Base-by-base conservation (phyloP, 2,888 invertebrate species). In the Chrysopilus asiliformis region DNA sequence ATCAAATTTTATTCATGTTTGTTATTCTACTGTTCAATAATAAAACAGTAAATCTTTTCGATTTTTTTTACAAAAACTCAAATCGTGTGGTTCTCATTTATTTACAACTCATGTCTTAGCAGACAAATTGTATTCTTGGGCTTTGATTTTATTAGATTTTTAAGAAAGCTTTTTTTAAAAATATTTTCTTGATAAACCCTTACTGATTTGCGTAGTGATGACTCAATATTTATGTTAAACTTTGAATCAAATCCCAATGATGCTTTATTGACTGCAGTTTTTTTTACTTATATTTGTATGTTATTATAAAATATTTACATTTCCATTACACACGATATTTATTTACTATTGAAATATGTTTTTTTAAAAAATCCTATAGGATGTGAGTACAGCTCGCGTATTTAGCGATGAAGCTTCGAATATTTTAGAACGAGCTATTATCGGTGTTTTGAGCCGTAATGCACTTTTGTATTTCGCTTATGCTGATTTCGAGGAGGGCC, bases 401-500 rank as follows among this genome's bases (percentile, higher is more conserved):
- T 91, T 94, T 63, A 86, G 84, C 32, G 94, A 95, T 57, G 94
- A 97, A 58, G 93, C 93, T 14, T 86, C 89, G 1, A 83, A 82
- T 22, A 86, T 99, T 55, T 90, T 91, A 57, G 97, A 98, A 57
- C 70, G 95, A 20, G 95, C 97, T 0, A 93, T 91, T 2, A 78
- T 74, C 37, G 82, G 89, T 0, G 74, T 94, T 0, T 69, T 98
- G 38, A 86, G 85, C 42, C 84, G 84, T 43, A 95, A 91, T 56
- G 86, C 91, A 62, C 65, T 99, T 32, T 62, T 99, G 14, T 94
- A 97, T 61, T 99, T 98, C 66, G 94, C 97, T 0, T 95, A 94
- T 56, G 94, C 97, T 0, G 98, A 99, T 65, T 98, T 95, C 53
- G 97, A 98, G 61, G 98, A 99, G 67, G 85, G 91, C 29, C 70